Evolutionary conservation across 2,113 vertebrate species (phyloP).

Genomic region (Chloropsis hardwickii): DNA sequence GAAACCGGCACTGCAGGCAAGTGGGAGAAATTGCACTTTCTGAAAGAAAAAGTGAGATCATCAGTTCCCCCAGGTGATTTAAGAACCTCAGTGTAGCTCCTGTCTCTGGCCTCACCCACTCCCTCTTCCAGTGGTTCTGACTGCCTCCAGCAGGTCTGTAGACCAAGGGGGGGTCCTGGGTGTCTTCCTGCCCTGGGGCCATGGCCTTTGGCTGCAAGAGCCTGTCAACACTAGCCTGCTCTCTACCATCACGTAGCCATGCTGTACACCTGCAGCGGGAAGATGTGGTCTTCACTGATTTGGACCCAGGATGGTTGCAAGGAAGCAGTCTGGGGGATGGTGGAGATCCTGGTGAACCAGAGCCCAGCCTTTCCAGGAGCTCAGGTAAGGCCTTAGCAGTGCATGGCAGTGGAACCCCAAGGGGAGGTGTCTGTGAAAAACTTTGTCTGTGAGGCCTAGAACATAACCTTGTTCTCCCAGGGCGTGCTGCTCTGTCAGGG

Average conservation of each 20-base stretch:
- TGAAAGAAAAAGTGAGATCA: neutral
- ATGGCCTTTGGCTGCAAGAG: neutral
- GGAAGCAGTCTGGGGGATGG: neutral
- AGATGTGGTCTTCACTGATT: neutral
- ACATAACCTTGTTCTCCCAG: neutral
- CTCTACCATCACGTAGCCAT: neutral
- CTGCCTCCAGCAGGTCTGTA: neutral
- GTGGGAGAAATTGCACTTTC: neutral
- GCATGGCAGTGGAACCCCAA: neutral
- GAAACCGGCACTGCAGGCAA: neutral
- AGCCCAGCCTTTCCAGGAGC: accelerated
- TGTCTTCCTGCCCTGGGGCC: neutral
- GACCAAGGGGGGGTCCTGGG: neutral
- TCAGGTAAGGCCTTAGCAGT: neutral
- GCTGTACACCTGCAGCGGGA: neutral
- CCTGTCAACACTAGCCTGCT: neutral
- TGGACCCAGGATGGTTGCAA: neutral
- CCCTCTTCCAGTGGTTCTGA: neutral
- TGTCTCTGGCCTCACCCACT: accelerated
- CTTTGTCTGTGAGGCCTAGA: neutral
- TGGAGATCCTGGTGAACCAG: neutral
- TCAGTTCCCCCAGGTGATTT: neutral
- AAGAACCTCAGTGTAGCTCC: neutral
- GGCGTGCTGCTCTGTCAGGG: neutral
- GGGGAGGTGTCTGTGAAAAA: neutral